Percentiles rank a stretch among this genome's conserved stretches.
phyloP scores from a whole-genome alignment of 2,888 invertebrate species.

The Acronicta psi region DNA sequence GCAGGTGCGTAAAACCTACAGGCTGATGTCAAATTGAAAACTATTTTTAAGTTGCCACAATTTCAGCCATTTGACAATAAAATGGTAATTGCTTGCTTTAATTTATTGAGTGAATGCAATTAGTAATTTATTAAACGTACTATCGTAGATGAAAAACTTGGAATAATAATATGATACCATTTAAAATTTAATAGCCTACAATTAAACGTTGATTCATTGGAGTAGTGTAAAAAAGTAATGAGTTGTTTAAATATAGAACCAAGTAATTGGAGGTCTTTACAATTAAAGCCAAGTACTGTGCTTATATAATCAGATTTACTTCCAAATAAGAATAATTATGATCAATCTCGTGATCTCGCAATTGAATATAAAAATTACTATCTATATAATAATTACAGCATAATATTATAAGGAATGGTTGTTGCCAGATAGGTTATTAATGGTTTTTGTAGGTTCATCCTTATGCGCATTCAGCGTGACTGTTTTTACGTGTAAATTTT shows the following conservation, averaged over 20 bases:
- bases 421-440: too few species aligned
- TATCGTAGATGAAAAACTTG: slow-evolving; percentile 19
- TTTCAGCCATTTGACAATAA: slow-evolving; percentile 24
- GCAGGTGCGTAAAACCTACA: slow-evolving; percentile 75
- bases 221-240: slow-evolving; percentile 42
- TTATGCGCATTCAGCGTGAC: too few species aligned
- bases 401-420: too few species aligned
- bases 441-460: too few species aligned
- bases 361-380: slow-evolving; percentile 8
- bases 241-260: slow-evolving; percentile 44
- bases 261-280: slow-evolving; percentile 43
- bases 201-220: slow-evolving; percentile 46
- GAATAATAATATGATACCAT: slow-evolving; percentile 16
- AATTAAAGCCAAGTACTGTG: slow-evolving; percentile 42
- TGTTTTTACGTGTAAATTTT: too few species aligned
- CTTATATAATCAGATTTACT: slow-evolving; percentile 31
- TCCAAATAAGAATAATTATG: slow-evolving; percentile 26
- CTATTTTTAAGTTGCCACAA: background rate
- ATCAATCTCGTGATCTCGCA: slow-evolving; percentile 10
- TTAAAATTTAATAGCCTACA: slow-evolving; percentile 41
- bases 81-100: slow-evolving; percentile 23
- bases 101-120: slow-evolving; percentile 27
- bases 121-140: slow-evolving; percentile 15
- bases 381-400: too few species aligned
- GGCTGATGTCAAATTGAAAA: slow-evolving; percentile 60